Percentiles rank a stretch among this genome's conserved stretches.
Evolutionary conservation across 1,140 invertebrate genomes (phyloP).

Genomic region (Macrobrachium nipponense): DNA sequence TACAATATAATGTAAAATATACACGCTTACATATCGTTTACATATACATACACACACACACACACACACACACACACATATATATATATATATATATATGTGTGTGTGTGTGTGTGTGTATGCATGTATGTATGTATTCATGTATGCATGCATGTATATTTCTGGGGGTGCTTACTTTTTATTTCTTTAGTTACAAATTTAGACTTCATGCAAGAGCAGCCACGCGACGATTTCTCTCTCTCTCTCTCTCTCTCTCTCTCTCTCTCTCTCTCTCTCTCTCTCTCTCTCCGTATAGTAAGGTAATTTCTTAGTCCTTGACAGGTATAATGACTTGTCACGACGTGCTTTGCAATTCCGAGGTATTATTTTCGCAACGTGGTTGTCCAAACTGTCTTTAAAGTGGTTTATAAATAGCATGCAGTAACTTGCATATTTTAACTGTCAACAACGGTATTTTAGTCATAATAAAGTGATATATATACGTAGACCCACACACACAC

Average conservation of each 20-base stretch:
- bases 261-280: too few species aligned
- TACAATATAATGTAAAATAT: not conserved
- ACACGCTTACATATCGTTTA: not conserved
- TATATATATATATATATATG: not conserved
- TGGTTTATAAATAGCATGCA: too few species aligned
- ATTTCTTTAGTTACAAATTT: too few species aligned
- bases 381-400: too few species aligned
- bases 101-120: not conserved
- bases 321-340: not conserved
- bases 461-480: too few species aligned
- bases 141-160: not conserved
- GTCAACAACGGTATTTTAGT: too few species aligned
- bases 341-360: not conserved
- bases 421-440: too few species aligned
- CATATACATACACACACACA: not conserved
- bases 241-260: too few species aligned
- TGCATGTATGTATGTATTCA: slow-evolving; percentile 1
- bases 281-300: not conserved
- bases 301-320: not conserved
- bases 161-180: too few species aligned
- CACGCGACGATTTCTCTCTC: too few species aligned
- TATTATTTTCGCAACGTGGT: not conserved
- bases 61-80: not conserved
- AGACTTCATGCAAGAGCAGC: too few species aligned
- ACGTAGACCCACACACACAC: too few species aligned